Evolutionary conservation across 2,113 vertebrate species (phyloP).

Genomic region (Hirundichthys speculiger): DNA sequence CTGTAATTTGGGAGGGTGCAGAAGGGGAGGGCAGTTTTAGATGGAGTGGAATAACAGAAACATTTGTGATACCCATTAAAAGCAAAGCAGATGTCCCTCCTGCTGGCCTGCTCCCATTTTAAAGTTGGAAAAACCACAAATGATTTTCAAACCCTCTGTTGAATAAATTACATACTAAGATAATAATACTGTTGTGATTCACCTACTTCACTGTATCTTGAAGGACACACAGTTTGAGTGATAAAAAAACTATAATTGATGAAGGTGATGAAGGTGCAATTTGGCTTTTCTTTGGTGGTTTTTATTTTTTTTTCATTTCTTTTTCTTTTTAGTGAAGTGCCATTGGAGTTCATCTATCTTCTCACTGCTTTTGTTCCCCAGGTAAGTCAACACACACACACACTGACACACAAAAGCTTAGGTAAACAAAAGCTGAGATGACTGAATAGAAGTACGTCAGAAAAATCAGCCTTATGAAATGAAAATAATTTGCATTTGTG

Average conservation of each 20-base stretch:
- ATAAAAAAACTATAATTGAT: conserved; percentile 2
- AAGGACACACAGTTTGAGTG: conserved; percentile 8
- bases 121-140: conserved; percentile 53
- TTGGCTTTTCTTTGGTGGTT: not conserved
- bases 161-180: conserved; percentile 39
- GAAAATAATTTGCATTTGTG: conserved; percentile 34
- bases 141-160: conserved; percentile 42
- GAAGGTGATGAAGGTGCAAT: not conserved
- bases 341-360: conserved; percentile 13
- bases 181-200: conserved; percentile 27
- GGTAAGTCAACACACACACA: not conserved
- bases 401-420: conserved; percentile 3
- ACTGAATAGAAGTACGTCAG: conserved; percentile 30
- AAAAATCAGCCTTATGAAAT: conserved; percentile 28
- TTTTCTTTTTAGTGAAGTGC: not conserved
- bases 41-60: conserved; percentile 77
- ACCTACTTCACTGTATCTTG: conserved; percentile 10
- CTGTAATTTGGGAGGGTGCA: conserved; percentile 73
- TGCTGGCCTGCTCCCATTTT: conserved; percentile 40
- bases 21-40: conserved; percentile 77
- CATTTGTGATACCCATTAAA: conserved; percentile 73
- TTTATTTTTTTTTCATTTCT: conserved; percentile 4
- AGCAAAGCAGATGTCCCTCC: conserved; percentile 70
- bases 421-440: conserved; percentile 26
- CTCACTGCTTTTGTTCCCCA: conserved; percentile 17